These are phyloP conservation scores for Cheirogaleus major DNA, from an alignment of 2,797 vertebrate species.

Conservation along the genomic window DNA sequence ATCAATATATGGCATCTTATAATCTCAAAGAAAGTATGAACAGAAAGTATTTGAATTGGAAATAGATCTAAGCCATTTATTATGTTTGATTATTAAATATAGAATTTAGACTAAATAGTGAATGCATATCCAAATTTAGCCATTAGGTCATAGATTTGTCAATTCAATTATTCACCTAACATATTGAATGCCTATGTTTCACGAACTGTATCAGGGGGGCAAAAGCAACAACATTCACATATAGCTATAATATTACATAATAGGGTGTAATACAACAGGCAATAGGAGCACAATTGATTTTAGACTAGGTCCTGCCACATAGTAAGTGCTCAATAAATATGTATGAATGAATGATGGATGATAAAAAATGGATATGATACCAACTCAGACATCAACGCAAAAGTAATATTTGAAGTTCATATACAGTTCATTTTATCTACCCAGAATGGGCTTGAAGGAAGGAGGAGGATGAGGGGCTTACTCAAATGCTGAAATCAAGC, in stretches of 20 bases:
- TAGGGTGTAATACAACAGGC: not conserved
- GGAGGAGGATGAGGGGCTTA: not conserved
- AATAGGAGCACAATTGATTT: not conserved
- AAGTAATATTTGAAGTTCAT: not conserved
- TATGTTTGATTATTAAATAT: constrained; percentile 21
- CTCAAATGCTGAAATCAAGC: not conserved
- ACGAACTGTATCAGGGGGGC: not conserved
- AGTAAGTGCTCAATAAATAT: constrained; percentile 39
- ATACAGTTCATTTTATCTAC: not conserved
- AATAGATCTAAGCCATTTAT: not conserved
- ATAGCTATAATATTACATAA: not conserved
- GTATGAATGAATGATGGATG: not conserved
- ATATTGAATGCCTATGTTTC: not conserved
- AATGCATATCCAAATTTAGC: not conserved
- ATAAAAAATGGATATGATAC: not conserved
- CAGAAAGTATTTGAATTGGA: not conserved
- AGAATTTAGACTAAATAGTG: not conserved
- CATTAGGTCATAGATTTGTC: not conserved
- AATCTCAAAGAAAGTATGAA: not conserved
- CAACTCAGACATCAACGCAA: constrained; percentile 30
- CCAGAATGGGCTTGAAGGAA: not conserved
- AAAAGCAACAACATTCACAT: not conserved
- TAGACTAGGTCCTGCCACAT: not conserved
- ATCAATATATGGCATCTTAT: not conserved
- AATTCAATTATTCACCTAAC: not conserved